Conservation (phyloP, 2,797 vertebrate species). For the Sciurus vulgaris region DNA sequence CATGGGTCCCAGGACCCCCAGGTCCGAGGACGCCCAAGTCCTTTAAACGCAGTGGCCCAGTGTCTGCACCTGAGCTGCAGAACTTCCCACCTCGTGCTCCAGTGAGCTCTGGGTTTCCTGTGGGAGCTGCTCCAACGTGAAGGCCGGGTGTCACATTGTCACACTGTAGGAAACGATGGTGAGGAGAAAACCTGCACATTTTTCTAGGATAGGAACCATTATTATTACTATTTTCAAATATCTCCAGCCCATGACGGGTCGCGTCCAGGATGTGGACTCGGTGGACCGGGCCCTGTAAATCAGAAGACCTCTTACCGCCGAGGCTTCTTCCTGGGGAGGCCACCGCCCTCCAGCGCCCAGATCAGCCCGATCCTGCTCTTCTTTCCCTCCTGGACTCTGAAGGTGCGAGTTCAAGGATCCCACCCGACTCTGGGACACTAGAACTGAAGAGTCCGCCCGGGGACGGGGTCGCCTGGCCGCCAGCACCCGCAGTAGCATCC, state of each 20-base stretch:
- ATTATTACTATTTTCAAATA: no score
- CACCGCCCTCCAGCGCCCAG: background rate
- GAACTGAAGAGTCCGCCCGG: accelerated
- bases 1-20: no score
- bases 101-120: background rate
- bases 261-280: no score
- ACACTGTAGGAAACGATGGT: background rate
- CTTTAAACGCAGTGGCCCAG: background rate
- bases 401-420: background rate
- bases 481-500: accelerated
- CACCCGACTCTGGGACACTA: background rate
- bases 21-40: no score
- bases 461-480: background rate
- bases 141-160: background rate
- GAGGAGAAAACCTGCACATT: background rate
- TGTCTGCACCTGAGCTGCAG: background rate
- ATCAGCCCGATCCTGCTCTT: background rate
- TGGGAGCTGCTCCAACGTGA: no score
- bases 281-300: accelerated
- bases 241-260: background rate
- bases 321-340: accelerated
- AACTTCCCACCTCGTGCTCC: background rate
- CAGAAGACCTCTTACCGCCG: background rate
- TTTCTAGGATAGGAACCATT: background rate
- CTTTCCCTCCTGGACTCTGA: background rate